Base-by-base conservation (phyloP, 2,888 invertebrate species). In the Drosophila pseudotalamancana region DNA sequence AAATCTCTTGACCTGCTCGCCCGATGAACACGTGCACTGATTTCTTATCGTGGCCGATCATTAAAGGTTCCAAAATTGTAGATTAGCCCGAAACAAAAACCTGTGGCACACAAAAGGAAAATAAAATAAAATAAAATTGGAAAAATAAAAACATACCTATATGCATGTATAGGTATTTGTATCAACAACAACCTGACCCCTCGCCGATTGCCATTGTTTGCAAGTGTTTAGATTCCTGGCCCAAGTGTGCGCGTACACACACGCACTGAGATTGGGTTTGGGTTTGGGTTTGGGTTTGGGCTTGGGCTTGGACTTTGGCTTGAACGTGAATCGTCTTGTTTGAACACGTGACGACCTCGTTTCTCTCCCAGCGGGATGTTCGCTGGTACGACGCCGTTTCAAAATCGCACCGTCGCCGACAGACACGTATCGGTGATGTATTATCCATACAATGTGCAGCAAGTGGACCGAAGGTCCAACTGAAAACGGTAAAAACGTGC, bases 281-380 rank as follows among this genome's bases (percentile, higher is more conserved):
- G 34, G 40, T 16, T 21, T 37, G 42, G 46, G 37, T 45, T 42
- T 43, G 43, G 43, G 29, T 29, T 29, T 19, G 29, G 43, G 43
- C 43, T 40, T 40, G 40, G 40, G 21, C 1, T 39, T 51, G 18
- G 43, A 29, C 31, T 27, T 59, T 25, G 35, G 42, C 9, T 31
- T 19, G 37, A 66, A 69, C 67, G 51, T 68, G 63, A 34, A 55
- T 40, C 73, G 66, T 61, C 82, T 68, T 84, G 82, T 84, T 84
- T 77, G 63, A 82, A 77, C 83, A 83, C 82, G 85, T 83, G 83
- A 82, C 76, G 84, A 77, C 70, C 81, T 83, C 80, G 77, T 84
- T 83, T 70, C 55, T 37, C 57, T 69, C 83, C 23, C 83, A 57
- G 70, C 80, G 77, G 82, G 82, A 55, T 72, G 68, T 59, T 63